Conservation (phyloP, 2,113 vertebrate genomes). For the Oncorhynchus mykiss region DNA sequence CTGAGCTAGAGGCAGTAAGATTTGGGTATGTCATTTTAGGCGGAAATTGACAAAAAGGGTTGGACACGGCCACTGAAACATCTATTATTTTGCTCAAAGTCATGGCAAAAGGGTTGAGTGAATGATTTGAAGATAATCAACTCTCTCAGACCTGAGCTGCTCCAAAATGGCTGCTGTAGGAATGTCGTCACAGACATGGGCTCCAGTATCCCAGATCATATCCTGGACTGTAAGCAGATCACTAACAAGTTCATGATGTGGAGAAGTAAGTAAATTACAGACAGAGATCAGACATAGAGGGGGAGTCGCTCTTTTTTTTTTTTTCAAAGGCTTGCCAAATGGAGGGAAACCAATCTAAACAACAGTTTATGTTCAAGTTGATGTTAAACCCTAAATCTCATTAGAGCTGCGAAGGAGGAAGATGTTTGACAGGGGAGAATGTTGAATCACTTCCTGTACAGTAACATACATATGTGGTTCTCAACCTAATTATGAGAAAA, state of each 20-base stretch:
- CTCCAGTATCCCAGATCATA: constrained; percentile 13
- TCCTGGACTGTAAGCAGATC: constrained; percentile 34
- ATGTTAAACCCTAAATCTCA: constrained; percentile 60
- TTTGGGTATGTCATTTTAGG: no score
- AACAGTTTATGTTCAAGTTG: constrained; percentile 45
- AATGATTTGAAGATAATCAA: not conserved
- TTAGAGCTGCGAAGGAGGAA: constrained; percentile 53
- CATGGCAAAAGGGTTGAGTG: not conserved
- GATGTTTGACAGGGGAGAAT: constrained; percentile 59
- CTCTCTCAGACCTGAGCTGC: not conserved
- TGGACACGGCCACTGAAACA: not conserved
- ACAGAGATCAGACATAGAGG: constrained; percentile 48
- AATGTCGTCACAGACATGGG: not conserved
- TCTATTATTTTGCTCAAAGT: not conserved
- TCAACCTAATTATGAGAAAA: constrained; percentile 54
- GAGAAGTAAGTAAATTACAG: constrained; percentile 64
- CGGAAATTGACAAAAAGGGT: no score
- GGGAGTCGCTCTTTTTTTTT: constrained; percentile 45
- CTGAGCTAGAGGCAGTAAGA: no score
- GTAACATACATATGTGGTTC: constrained; percentile 58
- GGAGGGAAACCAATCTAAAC: constrained; percentile 63
- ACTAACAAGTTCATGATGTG: constrained; percentile 61
- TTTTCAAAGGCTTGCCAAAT: constrained; percentile 48
- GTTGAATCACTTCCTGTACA: constrained; percentile 63
- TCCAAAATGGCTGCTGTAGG: not conserved